Percentiles rank a stretch among this genome's conserved stretches.
Evolutionary conservation across 2,888 invertebrate species (phyloP).

Genomic region (Hofmannophila pseudospretella): DNA sequence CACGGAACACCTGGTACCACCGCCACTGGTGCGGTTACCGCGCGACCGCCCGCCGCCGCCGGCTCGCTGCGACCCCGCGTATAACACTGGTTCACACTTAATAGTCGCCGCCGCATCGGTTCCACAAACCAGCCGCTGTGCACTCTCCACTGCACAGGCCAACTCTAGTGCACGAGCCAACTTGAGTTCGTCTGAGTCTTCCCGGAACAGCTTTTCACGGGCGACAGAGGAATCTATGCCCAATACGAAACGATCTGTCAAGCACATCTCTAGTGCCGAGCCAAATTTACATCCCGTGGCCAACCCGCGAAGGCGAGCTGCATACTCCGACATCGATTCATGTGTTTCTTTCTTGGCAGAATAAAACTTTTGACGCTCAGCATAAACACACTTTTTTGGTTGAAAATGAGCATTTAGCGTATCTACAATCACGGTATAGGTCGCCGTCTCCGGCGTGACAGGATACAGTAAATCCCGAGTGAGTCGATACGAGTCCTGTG

Average conservation of each 20-base stretch:
- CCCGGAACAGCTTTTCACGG: too few species aligned
- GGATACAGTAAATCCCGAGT: too few species aligned
- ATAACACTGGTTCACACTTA: neutral
- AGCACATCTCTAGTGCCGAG: neutral
- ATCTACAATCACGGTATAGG: too few species aligned
- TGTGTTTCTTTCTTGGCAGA: neutral
- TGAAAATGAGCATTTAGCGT: too few species aligned
- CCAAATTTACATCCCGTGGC: neutral
- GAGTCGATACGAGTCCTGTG: too few species aligned
- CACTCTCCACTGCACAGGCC: neutral
- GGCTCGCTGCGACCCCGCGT: neutral
- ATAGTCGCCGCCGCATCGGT: neutral
- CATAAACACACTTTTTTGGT: too few species aligned
- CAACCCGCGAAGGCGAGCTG: neutral
- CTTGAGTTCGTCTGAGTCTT: too few species aligned
- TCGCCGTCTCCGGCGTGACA: too few species aligned
- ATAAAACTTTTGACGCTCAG: neutral
- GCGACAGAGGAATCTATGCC: too few species aligned
- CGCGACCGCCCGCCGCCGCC: neutral
- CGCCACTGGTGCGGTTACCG: neutral
- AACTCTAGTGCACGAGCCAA: neutral
- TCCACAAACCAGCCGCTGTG: neutral
- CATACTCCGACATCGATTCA: neutral
- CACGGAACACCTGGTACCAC: neutral
- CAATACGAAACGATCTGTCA: too few species aligned